A percentile compares a stretch with the other conserved stretches of the same genome.
These are phyloP conservation scores for Atrichornis clamosus DNA, from an alignment of 2,113 vertebrate species.

Conservation along the genomic window DNA sequence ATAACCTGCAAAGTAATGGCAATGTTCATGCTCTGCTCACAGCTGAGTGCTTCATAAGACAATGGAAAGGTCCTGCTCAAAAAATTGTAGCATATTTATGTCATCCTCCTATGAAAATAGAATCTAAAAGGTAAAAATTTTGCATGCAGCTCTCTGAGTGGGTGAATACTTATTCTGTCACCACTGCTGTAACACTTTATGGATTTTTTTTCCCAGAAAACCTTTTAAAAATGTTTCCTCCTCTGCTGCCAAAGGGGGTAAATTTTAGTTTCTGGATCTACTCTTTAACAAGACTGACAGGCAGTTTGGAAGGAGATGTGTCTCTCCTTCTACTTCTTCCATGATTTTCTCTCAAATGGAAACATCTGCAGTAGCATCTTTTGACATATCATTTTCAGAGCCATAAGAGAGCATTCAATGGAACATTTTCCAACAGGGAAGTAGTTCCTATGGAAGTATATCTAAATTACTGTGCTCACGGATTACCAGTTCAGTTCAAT, in stretches of 20 bases:
- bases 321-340: not conserved
- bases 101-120: not conserved
- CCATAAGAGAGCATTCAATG: not conserved
- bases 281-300: not conserved
- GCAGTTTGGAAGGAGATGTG: not conserved
- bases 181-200: not conserved
- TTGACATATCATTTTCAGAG: not conserved
- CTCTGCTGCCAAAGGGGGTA: not conserved
- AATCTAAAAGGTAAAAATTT: not conserved
- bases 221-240: not conserved
- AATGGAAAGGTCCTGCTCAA: not conserved
- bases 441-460: not conserved
- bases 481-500: fast-evolving
- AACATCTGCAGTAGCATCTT: not conserved
- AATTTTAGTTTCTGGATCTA: not conserved
- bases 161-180: not conserved
- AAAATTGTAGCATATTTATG: not conserved
- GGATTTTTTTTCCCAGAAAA: not conserved
- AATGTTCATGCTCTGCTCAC: not conserved
- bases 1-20: not conserved
- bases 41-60: not conserved
- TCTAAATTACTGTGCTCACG: not conserved
- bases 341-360: not conserved
- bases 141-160: not conserved
- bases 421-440: not conserved